phyloP scores from a whole-genome alignment of 2,797 vertebrate species.

The Steatocranus sp. region DNA sequence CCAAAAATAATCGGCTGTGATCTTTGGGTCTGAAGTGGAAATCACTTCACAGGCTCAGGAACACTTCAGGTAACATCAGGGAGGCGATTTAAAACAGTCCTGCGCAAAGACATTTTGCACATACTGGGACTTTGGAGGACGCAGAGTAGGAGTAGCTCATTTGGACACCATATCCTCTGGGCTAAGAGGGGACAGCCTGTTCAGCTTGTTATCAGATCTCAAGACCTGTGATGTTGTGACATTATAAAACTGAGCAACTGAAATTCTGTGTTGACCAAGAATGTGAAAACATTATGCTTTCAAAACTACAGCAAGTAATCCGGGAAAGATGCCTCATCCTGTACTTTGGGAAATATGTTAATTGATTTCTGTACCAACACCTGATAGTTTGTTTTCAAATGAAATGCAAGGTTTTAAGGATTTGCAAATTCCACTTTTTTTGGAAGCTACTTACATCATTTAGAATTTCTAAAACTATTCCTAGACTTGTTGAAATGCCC shows the following conservation, averaged over 20 bases:
- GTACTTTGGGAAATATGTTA: neutral
- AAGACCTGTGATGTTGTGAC: neutral
- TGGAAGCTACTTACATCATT: neutral
- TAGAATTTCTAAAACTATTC: neutral
- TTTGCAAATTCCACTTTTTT: neutral
- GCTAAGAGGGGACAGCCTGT: neutral
- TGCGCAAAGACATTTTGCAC: neutral
- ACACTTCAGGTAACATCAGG: neutral
- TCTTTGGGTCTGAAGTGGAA: neutral
- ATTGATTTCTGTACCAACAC: neutral
- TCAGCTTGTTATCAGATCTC: neutral
- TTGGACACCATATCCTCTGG: neutral
- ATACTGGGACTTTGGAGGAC: neutral
- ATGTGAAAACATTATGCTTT: neutral
- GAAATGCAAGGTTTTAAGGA: fast-evolving
- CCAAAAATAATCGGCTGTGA: neutral
- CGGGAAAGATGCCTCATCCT: neutral
- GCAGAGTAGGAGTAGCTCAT: neutral
- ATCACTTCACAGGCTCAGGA: neutral
- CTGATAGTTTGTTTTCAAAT: neutral
- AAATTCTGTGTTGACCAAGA: neutral
- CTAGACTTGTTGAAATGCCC: too few species aligned
- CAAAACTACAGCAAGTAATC: neutral
- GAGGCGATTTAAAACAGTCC: neutral
- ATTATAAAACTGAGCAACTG: neutral